Evolutionary conservation across 2,113 vertebrate species (phyloP), one percentile per base, ranked within the genome.

Genomic region (Apeltes quadracus): DNA sequence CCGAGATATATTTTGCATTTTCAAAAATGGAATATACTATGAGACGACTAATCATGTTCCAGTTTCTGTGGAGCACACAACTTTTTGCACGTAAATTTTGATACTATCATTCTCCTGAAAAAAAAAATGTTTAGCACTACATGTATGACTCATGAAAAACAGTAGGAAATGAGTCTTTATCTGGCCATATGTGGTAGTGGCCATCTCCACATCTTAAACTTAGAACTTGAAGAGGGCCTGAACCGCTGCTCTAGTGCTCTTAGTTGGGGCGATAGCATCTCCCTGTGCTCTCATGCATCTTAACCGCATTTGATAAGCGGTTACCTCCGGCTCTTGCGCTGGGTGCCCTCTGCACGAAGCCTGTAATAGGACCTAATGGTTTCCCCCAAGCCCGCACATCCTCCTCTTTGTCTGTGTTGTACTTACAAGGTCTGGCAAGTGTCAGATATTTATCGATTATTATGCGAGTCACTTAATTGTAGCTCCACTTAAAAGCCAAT

Each of bases 241-340:
- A 25, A 66, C 53, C 14, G 20, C n/a, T 50, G 50, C 64, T 82
- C 75, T 82, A 72, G 66, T 81, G 78, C 88, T 86, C 69, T 89
- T 78, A 82, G 77, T 51, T 39, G 20, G 27, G 32, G 32, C 20
- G 89, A 89, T 89, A 86, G 46, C 77, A 90, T 91, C 86, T 84
- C 48, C 66, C 57, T 23, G 67, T 84, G 86, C 74, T 58, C 69
- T 87, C 66, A 87, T 85, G 73, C 81, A 57, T 85, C 78, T 84
- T 75, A 79, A 90, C 83, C 83, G 78, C 77, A 89, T 89, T 90
- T 87, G 53, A 81, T 69, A 54, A 84, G 44, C 7, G 53, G 83
- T 59, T 74, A 83, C 68, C 65, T 85, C 84, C 36, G 46, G 83
- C 83, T 84, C 72, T 83, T 80, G 66, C 5, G 0, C 63, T 5